A percentile compares a stretch with the other conserved stretches of the same genome.
Evolutionary conservation across 2,888 invertebrate species (phyloP).

Genomic region (Iphiclides podalirius): DNA sequence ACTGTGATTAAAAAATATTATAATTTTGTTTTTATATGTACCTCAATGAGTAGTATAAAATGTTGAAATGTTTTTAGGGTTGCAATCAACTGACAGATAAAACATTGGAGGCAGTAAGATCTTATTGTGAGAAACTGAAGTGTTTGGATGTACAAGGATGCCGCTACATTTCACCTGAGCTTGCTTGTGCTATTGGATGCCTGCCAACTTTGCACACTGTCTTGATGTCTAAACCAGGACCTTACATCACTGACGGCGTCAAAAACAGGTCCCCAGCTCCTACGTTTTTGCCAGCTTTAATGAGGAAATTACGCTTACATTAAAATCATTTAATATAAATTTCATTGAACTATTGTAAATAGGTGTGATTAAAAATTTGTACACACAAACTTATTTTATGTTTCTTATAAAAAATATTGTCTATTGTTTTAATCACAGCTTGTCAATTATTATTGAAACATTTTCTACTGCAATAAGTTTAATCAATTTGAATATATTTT

Average conservation of each 20-base stretch:
- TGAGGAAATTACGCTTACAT: conserved; percentile 63
- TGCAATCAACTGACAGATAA: conserved; percentile 82
- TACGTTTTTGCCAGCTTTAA: conserved; percentile 60
- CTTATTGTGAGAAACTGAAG: conserved; percentile 73
- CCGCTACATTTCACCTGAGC: conserved; percentile 67
- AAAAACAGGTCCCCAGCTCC: conserved; percentile 60
- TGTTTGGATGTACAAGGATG: conserved; percentile 81
- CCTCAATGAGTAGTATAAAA: not conserved
- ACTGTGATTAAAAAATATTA: not conserved
- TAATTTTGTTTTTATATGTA: no score
- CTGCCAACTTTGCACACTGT: conserved; percentile 68
- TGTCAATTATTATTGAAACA: no score
- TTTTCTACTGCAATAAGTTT: no score
- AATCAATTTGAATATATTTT: no score
- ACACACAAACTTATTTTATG: not conserved
- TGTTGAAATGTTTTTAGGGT: conserved; percentile 61
- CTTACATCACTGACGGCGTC: conserved; percentile 60
- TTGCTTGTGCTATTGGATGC: conserved; percentile 60
- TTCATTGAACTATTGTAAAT: no score
- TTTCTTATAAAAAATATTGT: no score
- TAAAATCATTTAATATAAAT: conserved; percentile 29
- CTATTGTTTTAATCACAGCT: no score
- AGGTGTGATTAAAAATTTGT: no score
- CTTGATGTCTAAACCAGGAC: conserved; percentile 69
- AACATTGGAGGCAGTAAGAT: conserved; percentile 71